Base-by-base conservation (phyloP, 2,888 invertebrate genomes). In the Molanna angustata region DNA sequence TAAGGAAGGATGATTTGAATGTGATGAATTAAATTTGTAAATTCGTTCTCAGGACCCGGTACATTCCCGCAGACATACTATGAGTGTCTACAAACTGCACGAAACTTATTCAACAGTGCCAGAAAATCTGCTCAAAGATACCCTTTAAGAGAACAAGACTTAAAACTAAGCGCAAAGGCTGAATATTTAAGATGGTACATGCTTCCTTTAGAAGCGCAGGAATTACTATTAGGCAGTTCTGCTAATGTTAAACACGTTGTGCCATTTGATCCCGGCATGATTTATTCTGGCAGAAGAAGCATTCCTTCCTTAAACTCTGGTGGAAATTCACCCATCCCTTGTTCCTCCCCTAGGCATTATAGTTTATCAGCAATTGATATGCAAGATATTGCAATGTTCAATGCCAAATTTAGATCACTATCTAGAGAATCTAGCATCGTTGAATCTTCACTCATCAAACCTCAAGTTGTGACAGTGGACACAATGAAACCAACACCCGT, bases 171-270 rank as follows among this genome's bases (percentile, higher is more conserved):
- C 62, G 75, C 78, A 11, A 76, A 83, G 40, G 82, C 85, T 37
- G 84, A 86, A 60, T 78, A 80, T 48, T 72, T 93, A 11, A 79
- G 92, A 56, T 94, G 94, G 94, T 94, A 92, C 70, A 85, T 94
- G 80, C 69, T 94, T 46, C 93, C 93, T 0, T 86, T 87, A 65
- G 94, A 94, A 74, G 92, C 92, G 1, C 86, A 89, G 64, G 83
- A 85, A 60, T 76, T 89, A 27, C 70, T 89, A 1, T 73, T 87
- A 1, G 87, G 87, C 16, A 82, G 84, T 63, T 86, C 86, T 33
- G 85, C 82, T 50, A 88, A 86, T 64, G 87, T 88, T 6, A 88
- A 88, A 70, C 86, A 88, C 53, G 80, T 81, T 60, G 85, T 87
- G 60, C 88, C 88, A 52, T 88, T 88, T 65, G 84, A 85, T 66